Evolutionary conservation across 2,797 vertebrate species (phyloP).

Genomic region (Salarias fasciatus): DNA sequence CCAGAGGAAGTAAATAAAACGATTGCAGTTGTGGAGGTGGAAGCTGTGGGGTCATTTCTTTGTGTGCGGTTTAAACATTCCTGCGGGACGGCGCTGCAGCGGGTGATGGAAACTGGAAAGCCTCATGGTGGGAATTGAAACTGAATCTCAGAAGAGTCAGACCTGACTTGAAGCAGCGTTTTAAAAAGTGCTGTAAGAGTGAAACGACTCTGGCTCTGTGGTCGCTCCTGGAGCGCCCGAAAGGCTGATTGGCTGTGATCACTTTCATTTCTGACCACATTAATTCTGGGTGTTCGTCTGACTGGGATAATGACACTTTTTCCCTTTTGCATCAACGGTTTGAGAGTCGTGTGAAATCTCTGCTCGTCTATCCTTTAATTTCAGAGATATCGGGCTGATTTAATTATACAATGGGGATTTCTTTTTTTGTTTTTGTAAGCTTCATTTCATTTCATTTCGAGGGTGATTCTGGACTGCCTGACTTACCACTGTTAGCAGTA

Average conservation of each 20-base stretch:
- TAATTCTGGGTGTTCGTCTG: background rate
- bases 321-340: background rate
- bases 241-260: background rate
- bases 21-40: constrained; percentile 9
- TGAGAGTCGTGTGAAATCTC: background rate
- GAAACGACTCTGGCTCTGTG: background rate
- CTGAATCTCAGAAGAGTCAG: constrained; percentile 30
- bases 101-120: constrained; percentile 35
- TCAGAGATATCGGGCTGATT: background rate
- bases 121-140: constrained; percentile 7
- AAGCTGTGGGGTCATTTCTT: constrained; percentile 3
- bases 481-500: constrained; percentile 81
- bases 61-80: constrained; percentile 53
- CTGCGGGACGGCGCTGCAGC: constrained; percentile 18
- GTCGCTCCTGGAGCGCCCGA: constrained; percentile 1
- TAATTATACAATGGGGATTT: background rate
- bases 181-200: constrained; percentile 17
- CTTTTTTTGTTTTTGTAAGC: too few relatives aligned
- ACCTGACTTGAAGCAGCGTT: constrained; percentile 10
- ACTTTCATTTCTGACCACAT: background rate
- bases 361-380: too few relatives aligned
- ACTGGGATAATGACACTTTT: too few relatives aligned
- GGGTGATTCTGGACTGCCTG: background rate
- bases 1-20: constrained; percentile 9
- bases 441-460: too few relatives aligned